phyloP scores from a whole-genome alignment of 2,797 vertebrate genomes.

The Sebastes nivosus region DNA sequence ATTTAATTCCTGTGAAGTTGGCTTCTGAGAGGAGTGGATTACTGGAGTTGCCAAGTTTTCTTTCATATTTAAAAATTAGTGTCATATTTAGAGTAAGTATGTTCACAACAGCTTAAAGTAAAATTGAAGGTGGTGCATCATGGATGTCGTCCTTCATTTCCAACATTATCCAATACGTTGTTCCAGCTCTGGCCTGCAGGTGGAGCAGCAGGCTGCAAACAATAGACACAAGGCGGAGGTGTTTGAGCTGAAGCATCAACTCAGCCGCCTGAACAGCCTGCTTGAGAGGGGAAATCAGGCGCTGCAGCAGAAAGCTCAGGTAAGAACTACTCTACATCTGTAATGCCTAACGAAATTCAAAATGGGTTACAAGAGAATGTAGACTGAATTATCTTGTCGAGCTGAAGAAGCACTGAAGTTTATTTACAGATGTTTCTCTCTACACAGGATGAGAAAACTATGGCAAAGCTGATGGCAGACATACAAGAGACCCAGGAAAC shows the following conservation, averaged over 20 bases:
- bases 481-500: constrained; percentile 72
- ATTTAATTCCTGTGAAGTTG: neutral
- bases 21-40: neutral
- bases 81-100: too few relatives aligned
- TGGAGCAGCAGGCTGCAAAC: constrained; percentile 73
- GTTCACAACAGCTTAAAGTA: neutral
- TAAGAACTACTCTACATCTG: constrained; percentile 36
- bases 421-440: neutral
- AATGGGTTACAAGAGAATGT: accelerated
- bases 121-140: neutral
- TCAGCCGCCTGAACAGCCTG: constrained; percentile 74
- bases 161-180: neutral
- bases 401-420: neutral
- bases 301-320: constrained; percentile 86
- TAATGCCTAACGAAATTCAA: neutral
- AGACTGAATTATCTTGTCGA: neutral
- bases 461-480: constrained; percentile 70
- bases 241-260: constrained; percentile 75
- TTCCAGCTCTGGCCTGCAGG: constrained; percentile 84
- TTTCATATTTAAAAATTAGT: neutral
- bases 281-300: constrained; percentile 78
- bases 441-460: constrained; percentile 76
- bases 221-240: constrained; percentile 65
- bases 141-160: neutral
- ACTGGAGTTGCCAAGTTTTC: neutral